Evolutionary conservation across 2,888 invertebrate genomes (phyloP).

Genomic region (Cryptocephalus primarius): DNA sequence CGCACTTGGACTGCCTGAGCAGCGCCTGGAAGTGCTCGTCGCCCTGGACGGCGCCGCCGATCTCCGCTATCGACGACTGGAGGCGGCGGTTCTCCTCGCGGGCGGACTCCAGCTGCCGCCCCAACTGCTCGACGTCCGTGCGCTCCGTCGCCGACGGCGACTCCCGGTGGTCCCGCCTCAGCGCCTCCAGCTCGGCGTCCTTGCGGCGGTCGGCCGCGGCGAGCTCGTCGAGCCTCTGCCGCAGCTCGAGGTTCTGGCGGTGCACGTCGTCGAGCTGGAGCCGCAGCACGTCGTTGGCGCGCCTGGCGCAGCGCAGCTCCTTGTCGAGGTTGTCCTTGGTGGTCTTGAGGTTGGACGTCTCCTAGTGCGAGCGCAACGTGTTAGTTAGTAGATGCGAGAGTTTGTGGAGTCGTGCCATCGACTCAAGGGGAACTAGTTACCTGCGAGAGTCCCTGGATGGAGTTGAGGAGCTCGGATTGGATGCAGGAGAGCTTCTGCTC

Average conservation of each 20-base stretch:
- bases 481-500: slow-evolving; percentile 28
- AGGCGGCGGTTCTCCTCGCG: slow-evolving; percentile 13
- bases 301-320: background rate
- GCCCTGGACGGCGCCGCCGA: slow-evolving; percentile 8
- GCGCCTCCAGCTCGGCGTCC: slow-evolving; percentile 1
- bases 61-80: slow-evolving; percentile 9
- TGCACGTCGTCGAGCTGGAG: slow-evolving; percentile 13
- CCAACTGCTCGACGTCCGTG: background rate
- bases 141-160: too few species aligned
- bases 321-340: background rate
- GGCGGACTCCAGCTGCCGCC: slow-evolving; percentile 13
- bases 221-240: background rate
- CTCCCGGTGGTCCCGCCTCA: slow-evolving; percentile 2
- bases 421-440: too few species aligned
- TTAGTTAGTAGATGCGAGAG: too few species aligned
- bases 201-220: background rate
- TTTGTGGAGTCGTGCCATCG: too few species aligned
- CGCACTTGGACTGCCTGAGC: slow-evolving; percentile 27
- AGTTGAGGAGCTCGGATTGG: slow-evolving; percentile 26
- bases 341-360: too few species aligned
- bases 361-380: too few species aligned
- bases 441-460: slow-evolving; percentile 19
- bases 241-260: background rate
- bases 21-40: slow-evolving; percentile 26
- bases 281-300: slow-evolving; percentile 7